phyloP scores from a whole-genome alignment of 1,140 invertebrate species.

The Rhopalosiphum padi region DNA sequence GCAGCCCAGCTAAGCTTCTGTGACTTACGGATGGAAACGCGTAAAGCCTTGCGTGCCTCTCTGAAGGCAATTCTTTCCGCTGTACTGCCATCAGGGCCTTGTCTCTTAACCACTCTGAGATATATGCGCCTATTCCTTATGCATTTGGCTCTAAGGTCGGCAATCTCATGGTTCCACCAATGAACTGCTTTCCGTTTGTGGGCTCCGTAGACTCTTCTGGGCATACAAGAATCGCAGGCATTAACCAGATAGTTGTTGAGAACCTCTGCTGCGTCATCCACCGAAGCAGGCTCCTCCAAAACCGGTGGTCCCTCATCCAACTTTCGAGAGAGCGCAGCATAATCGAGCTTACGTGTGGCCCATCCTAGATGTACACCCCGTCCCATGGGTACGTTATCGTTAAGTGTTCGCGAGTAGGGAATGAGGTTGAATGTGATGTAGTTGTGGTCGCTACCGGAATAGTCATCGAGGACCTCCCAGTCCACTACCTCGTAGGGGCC shows the following conservation, averaged over 20 bases:
- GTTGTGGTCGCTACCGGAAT: not conserved
- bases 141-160: not conserved
- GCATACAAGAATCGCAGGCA: not conserved
- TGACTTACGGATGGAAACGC: no score
- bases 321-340: not conserved
- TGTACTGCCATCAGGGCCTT: not conserved
- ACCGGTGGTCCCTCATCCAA: not conserved
- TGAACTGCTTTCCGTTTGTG: not conserved
- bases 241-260: not conserved
- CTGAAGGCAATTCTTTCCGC: no score
- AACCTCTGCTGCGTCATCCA: not conserved
- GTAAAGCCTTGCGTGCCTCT: not conserved
- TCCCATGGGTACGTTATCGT: not conserved
- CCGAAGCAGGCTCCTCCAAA: not conserved
- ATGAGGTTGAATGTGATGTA: not conserved
- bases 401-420: not conserved
- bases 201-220: not conserved
- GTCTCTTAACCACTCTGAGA: not conserved
- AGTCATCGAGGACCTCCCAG: not conserved
- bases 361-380: not conserved
- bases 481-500: not conserved
- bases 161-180: not conserved
- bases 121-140: not conserved
- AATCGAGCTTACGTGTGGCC: not conserved
- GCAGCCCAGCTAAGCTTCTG: not conserved